Conservation (phyloP, 2,888 invertebrate genomes). For the Spilarctia lutea region DNA sequence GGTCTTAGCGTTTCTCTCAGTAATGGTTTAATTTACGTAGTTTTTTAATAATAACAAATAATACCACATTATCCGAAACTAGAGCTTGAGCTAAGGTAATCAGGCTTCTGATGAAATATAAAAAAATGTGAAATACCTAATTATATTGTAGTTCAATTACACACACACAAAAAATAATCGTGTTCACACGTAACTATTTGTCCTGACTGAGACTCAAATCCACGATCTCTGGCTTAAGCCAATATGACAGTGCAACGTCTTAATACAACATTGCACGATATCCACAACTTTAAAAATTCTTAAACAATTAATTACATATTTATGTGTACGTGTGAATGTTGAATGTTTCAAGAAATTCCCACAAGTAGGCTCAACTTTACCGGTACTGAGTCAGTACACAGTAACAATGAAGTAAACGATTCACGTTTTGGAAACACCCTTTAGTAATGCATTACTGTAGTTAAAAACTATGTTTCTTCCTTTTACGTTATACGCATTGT, state of each 20-base stretch:
- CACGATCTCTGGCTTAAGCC: too few relatives aligned
- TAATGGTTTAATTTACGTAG: not conserved
- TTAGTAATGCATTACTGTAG: constrained; percentile 27
- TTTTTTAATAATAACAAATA: too few relatives aligned
- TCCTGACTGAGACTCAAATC: too few relatives aligned
- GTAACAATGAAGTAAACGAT: constrained; percentile 51
- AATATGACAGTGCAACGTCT: not conserved
- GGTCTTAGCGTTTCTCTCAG: not conserved
- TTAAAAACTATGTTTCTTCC: constrained; percentile 9
- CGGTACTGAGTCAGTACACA: constrained; percentile 59
- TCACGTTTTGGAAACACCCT: constrained; percentile 65
- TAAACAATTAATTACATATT: not conserved
- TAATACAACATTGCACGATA: not conserved
- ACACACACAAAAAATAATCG: too few relatives aligned
- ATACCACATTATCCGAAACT: too few relatives aligned
- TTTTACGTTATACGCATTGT: not conserved
- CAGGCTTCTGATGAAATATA: too few relatives aligned
- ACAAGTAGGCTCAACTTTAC: constrained; percentile 4
- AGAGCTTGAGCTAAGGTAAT: too few relatives aligned
- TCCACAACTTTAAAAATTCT: too few relatives aligned
- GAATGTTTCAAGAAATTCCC: constrained; percentile 1
- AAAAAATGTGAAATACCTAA: too few relatives aligned
- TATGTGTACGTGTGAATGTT: constrained; percentile 6
- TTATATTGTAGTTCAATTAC: too few relatives aligned
- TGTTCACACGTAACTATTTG: too few relatives aligned